A percentile compares a stretch with the other conserved stretches of the same genome.
Conservation (phyloP, 1,140 invertebrate genomes). For the Lordiphosa clarofinis region DNA sequence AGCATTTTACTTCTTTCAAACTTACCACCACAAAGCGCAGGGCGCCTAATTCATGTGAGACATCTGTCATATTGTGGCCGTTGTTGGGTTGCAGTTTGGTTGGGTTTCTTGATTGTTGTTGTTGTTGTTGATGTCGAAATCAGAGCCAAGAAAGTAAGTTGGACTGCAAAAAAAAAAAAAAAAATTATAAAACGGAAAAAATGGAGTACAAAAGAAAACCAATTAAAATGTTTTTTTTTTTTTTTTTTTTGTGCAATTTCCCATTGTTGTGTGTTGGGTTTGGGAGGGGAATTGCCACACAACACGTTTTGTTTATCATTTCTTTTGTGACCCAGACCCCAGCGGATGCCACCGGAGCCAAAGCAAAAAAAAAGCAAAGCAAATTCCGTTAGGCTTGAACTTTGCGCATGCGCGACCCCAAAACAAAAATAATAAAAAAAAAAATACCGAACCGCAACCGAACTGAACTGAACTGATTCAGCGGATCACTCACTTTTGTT, state of each 20-base stretch:
- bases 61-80: constrained; percentile 64
- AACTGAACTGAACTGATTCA: constrained; percentile 48
- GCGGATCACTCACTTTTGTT: constrained; percentile 1
- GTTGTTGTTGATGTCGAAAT: background rate
- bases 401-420: constrained; percentile 48
- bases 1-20: constrained; percentile 3
- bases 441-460: constrained; percentile 16
- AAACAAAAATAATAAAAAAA: background rate
- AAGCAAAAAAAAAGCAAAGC: constrained; percentile 18
- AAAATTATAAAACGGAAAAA: constrained; percentile 1
- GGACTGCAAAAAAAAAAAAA: constrained; percentile 21
- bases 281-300: constrained; percentile 41
- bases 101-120: background rate
- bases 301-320: constrained; percentile 45
- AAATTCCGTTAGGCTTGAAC: constrained; percentile 48
- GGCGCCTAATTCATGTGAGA: constrained; percentile 74
- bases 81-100: constrained; percentile 34
- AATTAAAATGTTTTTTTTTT: constrained; percentile 40
- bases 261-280: constrained; percentile 28
- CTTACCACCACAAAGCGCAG: constrained; percentile 77
- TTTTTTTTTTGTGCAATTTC: constrained; percentile 1
- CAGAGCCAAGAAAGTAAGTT: background rate
- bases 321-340: constrained; percentile 59
- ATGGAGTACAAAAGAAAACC: constrained; percentile 33
- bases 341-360: constrained; percentile 15